Evolutionary conservation across 2,888 invertebrate genomes (phyloP), one percentile per base, ranked within the genome.

Genomic region (Drosophila paramelanica): DNA sequence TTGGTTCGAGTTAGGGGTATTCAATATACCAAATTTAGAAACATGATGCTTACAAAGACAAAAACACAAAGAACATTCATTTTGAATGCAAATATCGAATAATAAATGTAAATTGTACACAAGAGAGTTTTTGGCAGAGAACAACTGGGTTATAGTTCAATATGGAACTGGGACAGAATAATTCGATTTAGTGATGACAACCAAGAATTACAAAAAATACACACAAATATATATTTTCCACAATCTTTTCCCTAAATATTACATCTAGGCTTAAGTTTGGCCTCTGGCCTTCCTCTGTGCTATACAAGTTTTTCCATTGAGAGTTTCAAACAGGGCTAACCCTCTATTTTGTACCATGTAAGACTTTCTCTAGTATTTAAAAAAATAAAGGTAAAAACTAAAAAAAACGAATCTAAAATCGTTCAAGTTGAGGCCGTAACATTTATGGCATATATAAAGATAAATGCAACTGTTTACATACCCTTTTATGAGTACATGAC

Each of bases 331-430:
- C 62, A 45, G 69, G 56, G 56, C 61, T 51, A 75, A 62, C 62
- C 49, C 65, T 78, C 69, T 76, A 77, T 76, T 78, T 59, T 77
- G 56, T 79, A 75, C 64, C 70, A 59, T 68, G 52, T 75, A 81
- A 75, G 81, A 85, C 82, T 80, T 81, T 82, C 79, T 57, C 71
- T 64, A 69, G 66, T 52, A 52, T 47, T 52, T 53, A 46, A 57
- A 41, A 47, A 42, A 59, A 41, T 50, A 42, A 14, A 17, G 8
- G 25, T 7, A 52, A 53, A 36, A 13, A 47, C 7, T 4, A 13
- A 55, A 33, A 50, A 41, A 11, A 17, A 10, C 2, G 33, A 36
- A 39, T 39, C n/a, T n/a, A 17, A 58, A 55, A 56, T 36, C 55
- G 42, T 73, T 60, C 38, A 71, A 72, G 58, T 70, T 65, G 60